Base-by-base conservation (phyloP, 2,888 invertebrate genomes). In the Pristionchus entomophagus region DNA sequence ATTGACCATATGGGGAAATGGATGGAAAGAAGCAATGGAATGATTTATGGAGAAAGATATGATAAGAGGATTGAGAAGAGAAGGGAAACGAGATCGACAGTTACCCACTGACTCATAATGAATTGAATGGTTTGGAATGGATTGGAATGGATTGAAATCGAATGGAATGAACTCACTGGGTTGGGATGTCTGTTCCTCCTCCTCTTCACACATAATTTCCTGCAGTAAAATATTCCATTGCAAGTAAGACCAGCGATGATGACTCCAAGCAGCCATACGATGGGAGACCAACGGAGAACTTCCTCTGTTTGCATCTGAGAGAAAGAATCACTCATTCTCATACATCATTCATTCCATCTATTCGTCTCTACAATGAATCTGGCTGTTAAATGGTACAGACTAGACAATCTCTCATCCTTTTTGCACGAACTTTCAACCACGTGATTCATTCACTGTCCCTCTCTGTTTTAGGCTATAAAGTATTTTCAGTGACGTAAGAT, bases 201-300 rank as follows among this genome's bases (percentile, higher is more conserved):
- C 38, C 84, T 49, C 38, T 73, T 69, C 51, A 51, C 29, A 35
- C 49, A 53, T n/a, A 73, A 38, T 53, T 51, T 49, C 26, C 84
- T 84, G 35, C 45, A 53, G 53, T 84, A 84, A 53, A 69, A 84
- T 26, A 84, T 69, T 29, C 51, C 69, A 38, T 84, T 69, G 73
- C 69, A 84, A 26, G 69, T 51, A 53, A 84, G 69, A 26, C 69
- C 84, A 32, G 84, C 84, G 12, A 84, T 51, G 73, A 84, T 51
- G n/a, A 84, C 84, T n/a, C 69, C 84, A 14, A 84, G 73, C 5
- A 84, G 38, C 84, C 84, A 84, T 6, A 84, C 73, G 35, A 84
- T 73, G 3, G 84, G 84, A 49, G 84, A 84, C 84, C 84, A 84
- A 38, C 84, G 69, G 29, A 73, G 51, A n/a, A 84, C 84, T 51